Percentiles rank a stretch among this genome's conserved stretches.
phyloP scores from a whole-genome alignment of 1,140 invertebrate species.

The Drosophila burlai region DNA sequence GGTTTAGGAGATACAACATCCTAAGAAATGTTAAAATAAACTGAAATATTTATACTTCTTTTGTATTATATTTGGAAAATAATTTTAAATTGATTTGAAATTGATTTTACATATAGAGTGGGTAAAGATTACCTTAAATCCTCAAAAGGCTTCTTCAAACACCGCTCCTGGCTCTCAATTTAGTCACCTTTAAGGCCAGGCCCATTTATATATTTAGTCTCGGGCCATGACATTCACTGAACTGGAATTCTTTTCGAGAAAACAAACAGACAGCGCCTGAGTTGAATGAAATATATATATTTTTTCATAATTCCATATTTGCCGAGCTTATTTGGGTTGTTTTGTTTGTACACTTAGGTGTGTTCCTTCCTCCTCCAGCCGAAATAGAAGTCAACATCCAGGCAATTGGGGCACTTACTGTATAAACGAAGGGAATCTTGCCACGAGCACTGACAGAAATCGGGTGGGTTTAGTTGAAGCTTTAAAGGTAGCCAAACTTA shows the following conservation, averaged over 20 bases:
- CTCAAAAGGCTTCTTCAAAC: no score
- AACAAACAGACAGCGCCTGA: constrained; percentile 58
- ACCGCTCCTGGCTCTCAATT: background rate
- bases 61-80: background rate
- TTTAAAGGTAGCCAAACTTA: background rate
- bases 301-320: constrained; percentile 57
- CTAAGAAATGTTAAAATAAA: background rate
- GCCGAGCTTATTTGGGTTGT: constrained; percentile 44
- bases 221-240: constrained; percentile 49
- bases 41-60: background rate
- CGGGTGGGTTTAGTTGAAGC: background rate
- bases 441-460: constrained; percentile 11
- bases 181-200: constrained; percentile 41
- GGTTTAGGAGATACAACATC: no score
- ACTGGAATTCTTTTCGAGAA: constrained; percentile 34
- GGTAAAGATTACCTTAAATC: background rate
- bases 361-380: constrained; percentile 40
- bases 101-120: no score
- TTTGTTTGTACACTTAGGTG: constrained; percentile 68
- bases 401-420: constrained; percentile 38
- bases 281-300: constrained; percentile 32
- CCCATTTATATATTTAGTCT: constrained; percentile 58
- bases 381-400: constrained; percentile 51
- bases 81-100: no score
- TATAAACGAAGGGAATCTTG: constrained; percentile 21